Base-by-base conservation (phyloP, 2,113 vertebrate genomes). In the Notarius quadriscutis region DNA sequence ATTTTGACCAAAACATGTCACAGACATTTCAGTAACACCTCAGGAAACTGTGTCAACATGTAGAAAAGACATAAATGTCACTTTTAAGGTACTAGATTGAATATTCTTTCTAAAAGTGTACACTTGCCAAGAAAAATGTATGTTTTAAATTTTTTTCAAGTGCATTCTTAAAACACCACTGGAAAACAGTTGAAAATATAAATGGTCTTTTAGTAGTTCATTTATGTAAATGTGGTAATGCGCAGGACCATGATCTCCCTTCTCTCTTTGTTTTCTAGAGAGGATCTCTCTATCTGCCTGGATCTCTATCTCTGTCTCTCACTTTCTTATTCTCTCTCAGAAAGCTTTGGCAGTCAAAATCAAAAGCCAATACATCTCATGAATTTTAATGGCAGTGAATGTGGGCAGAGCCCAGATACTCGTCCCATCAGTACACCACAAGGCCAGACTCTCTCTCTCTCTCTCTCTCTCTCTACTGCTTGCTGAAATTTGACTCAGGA, bases 321-420 rank as follows among this genome's bases (percentile, higher is more conserved):
- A 41, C 82, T 88, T 85, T 87, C 90, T 90, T 92, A 91, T 93
- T 93, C 93, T 92, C 87, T 87, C 58, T 87, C 48, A 12, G 86
- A 87, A 94, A 93, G 93, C 91, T 92, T 93, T 93, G 90, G 92
- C 93, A 93, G 92, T 92, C 92, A 92, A 92, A 87, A 78, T 72
- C 81, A 87, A 83, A 87, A 87, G 89, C 91, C 91, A 85, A 87
- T 67, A 69, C 14, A 53, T 87, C 91, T 93, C 92, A 93, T 94
- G 93, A 94, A 94, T 94, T 93, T 94, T 93, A 95, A 95, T 92
- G 72, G 50, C 7, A 30, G 71, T 48, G 81, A 78, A 84, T 87
- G 86, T 84, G 81, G 74, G 71, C 60, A 87, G 86, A 83, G 58
- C 69, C 81, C 57, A 78, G 58, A 77, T 82, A 65, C 69, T 63